Conservation (phyloP, 2,797 vertebrate genomes). For the Scyliorhinus canicula region DNA sequence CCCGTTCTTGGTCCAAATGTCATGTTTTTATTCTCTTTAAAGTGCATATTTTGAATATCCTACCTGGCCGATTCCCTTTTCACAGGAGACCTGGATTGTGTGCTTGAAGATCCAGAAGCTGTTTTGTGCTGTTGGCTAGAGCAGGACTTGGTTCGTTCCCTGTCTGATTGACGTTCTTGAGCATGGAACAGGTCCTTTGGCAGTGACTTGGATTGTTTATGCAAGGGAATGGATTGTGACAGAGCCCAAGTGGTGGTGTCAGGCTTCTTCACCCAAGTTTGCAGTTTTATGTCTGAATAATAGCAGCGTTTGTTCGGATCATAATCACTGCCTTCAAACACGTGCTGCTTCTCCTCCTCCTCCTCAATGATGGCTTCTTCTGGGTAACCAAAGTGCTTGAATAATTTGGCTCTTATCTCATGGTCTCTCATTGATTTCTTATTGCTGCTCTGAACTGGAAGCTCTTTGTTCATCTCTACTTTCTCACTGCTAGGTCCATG, state of each 20-base stretch:
- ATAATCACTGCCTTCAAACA: constrained; percentile 65
- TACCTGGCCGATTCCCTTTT: constrained; percentile 78
- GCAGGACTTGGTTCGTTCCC: neutral
- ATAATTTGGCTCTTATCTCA: constrained; percentile 70
- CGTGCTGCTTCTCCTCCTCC: constrained; percentile 57
- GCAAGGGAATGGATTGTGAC: neutral
- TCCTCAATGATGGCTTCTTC: constrained; percentile 60
- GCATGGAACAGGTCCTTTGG: neutral
- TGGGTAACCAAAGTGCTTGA: constrained; percentile 68
- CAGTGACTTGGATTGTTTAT: neutral
- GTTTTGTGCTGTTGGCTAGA: constrained; percentile 39
- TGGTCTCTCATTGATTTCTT: constrained; percentile 62
- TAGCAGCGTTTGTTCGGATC: constrained; percentile 42
- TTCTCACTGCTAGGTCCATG: neutral
- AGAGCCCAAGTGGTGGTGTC: neutral
- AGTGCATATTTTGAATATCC: neutral
- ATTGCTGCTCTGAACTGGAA: constrained; percentile 45
- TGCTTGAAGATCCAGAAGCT: constrained; percentile 62
- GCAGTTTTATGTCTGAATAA: neutral
- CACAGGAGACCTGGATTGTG: constrained; percentile 71
- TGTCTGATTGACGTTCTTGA: neutral
- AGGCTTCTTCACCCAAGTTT: constrained; percentile 6
- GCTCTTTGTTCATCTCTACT: neutral
- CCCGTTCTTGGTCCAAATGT: neutral
- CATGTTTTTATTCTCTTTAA: neutral